Conservation (phyloP, 2,113 vertebrate genomes). For the rabbit (Oryctolagus cuniculus) region mOryCun1.1 NC_091449.1:37473501-37474000, state of each 20-base stretch:
- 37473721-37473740: not conserved
- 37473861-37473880: not conserved
- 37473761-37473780: too few relatives aligned
- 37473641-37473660: not conserved
- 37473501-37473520: not conserved
- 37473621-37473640: not conserved
- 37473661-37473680: not conserved
- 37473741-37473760: not conserved
- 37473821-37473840: not conserved
- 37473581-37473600: not conserved
- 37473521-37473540: not conserved
- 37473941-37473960: not conserved
- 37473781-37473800: not conserved
- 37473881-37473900: not conserved
- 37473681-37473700: not conserved
- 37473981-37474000: not conserved
- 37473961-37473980: not conserved
- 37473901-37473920: not conserved
- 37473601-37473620: not conserved
- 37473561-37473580: not conserved
- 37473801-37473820: not conserved
- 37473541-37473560: not conserved
- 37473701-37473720: not conserved
- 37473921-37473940: not conserved
- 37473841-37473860: not conserved